Conservation (phyloP, 2,888 invertebrate genomes). For the Mythimna ferrago region DNA sequence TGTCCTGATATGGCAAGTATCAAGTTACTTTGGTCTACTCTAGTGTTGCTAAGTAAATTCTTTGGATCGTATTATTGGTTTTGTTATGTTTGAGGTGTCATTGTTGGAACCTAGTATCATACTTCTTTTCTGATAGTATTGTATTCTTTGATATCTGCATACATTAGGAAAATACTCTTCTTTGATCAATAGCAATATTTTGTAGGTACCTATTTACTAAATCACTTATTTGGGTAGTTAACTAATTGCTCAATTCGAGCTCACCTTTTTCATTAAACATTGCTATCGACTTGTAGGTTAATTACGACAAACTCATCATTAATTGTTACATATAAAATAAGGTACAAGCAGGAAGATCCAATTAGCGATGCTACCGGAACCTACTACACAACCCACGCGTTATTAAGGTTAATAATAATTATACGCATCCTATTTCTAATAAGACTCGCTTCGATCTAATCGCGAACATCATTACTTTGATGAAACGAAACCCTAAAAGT, state of each 20-base stretch:
- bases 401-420: slow-evolving; percentile 74
- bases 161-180: background rate
- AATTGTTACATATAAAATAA: slow-evolving; percentile 38
- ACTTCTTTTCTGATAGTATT: background rate
- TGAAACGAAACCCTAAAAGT: slow-evolving; percentile 73
- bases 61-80: background rate
- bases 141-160: background rate
- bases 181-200: background rate
- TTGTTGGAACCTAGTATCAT: too few relatives aligned
- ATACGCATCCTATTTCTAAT: slow-evolving; percentile 62
- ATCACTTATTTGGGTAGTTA: background rate
- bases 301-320: slow-evolving; percentile 33
- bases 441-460: slow-evolving; percentile 69
- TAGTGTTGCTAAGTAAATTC: slow-evolving; percentile 29
- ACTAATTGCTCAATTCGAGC: background rate
- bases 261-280: background rate
- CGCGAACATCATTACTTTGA: slow-evolving; percentile 75
- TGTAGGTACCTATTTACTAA: background rate
- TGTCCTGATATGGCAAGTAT: slow-evolving; percentile 58
- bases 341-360: slow-evolving; percentile 43
- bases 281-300: slow-evolving; percentile 14
- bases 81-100: background rate
- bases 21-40: slow-evolving; percentile 44
- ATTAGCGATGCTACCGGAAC: slow-evolving; percentile 55
- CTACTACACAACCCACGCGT: slow-evolving; percentile 56